Evolutionary conservation across 1,140 invertebrate genomes (phyloP).

Genomic region (Heliconius hewitsoni): DNA sequence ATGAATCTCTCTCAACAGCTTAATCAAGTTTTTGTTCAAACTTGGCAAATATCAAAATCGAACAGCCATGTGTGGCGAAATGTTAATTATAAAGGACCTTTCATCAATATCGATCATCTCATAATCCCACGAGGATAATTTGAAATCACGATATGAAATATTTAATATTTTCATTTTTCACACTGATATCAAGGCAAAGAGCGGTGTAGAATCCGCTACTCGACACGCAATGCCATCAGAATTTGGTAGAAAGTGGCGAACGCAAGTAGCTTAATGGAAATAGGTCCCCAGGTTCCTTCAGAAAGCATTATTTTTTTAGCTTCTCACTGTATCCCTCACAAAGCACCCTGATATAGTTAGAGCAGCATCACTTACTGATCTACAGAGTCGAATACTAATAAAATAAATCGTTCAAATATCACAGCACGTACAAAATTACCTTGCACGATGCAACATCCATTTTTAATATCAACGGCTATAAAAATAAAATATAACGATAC

Average conservation of each 20-base stretch:
- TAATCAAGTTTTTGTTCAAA: slow-evolving; percentile 61
- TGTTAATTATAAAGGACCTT: no score
- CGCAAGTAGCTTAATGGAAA: no score
- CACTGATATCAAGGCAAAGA: no score
- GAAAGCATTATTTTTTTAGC: background rate
- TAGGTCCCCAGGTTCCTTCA: no score
- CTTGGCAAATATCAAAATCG: background rate
- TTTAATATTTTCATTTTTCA: no score
- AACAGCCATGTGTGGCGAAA: background rate
- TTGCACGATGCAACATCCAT: background rate
- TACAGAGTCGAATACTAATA: background rate
- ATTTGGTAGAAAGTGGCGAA: no score
- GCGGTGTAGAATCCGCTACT: no score
- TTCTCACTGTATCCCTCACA: background rate
- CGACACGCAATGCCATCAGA: no score
- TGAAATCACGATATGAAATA: no score
- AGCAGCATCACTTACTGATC: background rate
- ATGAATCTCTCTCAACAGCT: slow-evolving; percentile 63
- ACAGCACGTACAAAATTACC: slow-evolving; percentile 12
- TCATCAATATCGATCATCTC: no score
- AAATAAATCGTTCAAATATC: slow-evolving; percentile 6
- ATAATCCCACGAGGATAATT: no score
- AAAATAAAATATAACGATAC: slow-evolving; percentile 17
- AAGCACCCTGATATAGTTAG: background rate
- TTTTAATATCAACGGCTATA: slow-evolving; percentile 19